phyloP scores from a whole-genome alignment of 2,113 vertebrate species.

The Montifringilla adamsi region DNA sequence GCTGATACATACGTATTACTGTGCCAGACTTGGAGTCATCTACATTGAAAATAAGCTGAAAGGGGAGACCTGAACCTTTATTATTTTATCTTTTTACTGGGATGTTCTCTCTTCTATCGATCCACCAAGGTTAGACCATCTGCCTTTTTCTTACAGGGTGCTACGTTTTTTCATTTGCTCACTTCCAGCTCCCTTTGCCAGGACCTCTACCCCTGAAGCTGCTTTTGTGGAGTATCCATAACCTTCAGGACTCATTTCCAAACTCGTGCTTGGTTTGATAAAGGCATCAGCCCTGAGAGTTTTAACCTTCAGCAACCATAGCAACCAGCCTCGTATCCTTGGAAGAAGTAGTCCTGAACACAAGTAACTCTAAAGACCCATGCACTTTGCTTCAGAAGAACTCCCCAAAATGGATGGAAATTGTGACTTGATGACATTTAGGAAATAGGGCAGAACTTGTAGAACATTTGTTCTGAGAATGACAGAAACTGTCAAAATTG shows the following conservation, averaged over 20 bases:
- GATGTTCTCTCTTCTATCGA: background rate
- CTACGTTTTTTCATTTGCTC: background rate
- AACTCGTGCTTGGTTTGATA: background rate
- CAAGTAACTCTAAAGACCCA: background rate
- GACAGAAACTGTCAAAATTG: conserved; percentile 15
- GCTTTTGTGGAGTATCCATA: background rate
- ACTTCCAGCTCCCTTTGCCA: background rate
- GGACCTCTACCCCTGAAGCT: background rate
- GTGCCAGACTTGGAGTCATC: background rate
- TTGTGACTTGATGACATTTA: conserved; percentile 9
- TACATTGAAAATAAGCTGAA: background rate
- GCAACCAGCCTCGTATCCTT: background rate
- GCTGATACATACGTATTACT: background rate
- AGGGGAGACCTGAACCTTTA: background rate
- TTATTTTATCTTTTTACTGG: background rate
- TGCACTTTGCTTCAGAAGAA: background rate
- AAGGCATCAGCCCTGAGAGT: background rate
- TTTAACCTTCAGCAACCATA: background rate
- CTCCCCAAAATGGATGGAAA: background rate
- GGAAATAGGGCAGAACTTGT: background rate
- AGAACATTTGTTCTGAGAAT: conserved; percentile 18
- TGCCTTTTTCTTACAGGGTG: background rate
- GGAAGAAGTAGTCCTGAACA: background rate
- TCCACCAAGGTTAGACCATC: background rate
- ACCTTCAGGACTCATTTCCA: background rate